A percentile compares a stretch with the other conserved stretches of the same genome.
phyloP scores from a whole-genome alignment of 2,888 invertebrate species.

The Ectemnius cavifrons region DNA sequence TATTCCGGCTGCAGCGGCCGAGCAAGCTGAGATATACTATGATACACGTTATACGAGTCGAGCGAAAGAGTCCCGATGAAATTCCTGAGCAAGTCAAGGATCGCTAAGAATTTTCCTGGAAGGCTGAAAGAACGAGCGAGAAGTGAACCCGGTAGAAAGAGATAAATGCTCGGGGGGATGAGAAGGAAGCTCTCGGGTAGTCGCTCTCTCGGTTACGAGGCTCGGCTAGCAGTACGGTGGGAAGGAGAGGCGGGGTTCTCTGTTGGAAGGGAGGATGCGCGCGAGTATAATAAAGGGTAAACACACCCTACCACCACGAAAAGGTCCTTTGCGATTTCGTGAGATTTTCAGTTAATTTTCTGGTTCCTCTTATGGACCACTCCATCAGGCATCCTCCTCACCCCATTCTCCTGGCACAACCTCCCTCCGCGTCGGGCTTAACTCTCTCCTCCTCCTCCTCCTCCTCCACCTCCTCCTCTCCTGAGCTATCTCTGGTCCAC shows the following conservation, averaged over 20 bases:
- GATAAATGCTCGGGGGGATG: slow-evolving; percentile 3
- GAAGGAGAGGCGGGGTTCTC: slow-evolving; percentile 5
- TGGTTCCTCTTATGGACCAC: slow-evolving; percentile 60
- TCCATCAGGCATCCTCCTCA: slow-evolving; percentile 55
- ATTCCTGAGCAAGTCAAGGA: slow-evolving; percentile 5
- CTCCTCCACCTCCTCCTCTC: slow-evolving; percentile 4
- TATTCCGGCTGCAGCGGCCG: not conserved
- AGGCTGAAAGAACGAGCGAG: not conserved
- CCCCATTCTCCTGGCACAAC: no score
- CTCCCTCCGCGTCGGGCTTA: no score
- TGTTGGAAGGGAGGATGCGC: slow-evolving; percentile 48
- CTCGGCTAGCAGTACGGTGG: no score
- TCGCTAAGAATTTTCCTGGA: slow-evolving; percentile 31
- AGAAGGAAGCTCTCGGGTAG: slow-evolving; percentile 22
- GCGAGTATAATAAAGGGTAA: slow-evolving; percentile 71
- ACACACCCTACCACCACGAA: slow-evolving; percentile 55
- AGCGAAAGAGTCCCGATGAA: not conserved
- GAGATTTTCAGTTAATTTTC: slow-evolving; percentile 70
- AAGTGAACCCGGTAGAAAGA: no score
- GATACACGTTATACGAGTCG: no score
- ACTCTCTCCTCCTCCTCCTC: slow-evolving; percentile 16
- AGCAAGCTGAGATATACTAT: no score
- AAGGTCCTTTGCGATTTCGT: slow-evolving; percentile 63
- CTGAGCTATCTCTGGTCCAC: slow-evolving; percentile 58
- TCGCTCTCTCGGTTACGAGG: slow-evolving; percentile 2